Evolutionary conservation across 2,888 invertebrate genomes (phyloP).

Genomic region (Acanthosepion pharaonis): DNA sequence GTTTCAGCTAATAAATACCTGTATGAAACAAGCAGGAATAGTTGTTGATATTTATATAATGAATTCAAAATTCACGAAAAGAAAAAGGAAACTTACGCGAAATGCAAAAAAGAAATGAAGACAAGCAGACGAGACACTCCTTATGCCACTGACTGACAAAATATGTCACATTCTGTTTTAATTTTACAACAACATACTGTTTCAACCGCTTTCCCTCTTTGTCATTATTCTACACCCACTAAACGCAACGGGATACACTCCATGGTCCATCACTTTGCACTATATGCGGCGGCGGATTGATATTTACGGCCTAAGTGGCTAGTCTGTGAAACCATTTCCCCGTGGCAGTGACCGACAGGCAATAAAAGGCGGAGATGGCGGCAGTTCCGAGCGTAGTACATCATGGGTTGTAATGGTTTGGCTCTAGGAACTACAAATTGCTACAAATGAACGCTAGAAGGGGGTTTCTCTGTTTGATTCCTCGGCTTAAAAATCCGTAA

Average conservation of each 20-base stretch:
- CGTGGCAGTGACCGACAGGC: background rate
- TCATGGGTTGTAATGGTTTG: background rate
- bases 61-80: too few species aligned
- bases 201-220: background rate
- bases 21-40: too few species aligned
- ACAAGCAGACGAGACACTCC: background rate
- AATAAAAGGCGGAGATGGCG: conserved; percentile 18
- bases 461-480: background rate
- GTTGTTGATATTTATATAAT: too few species aligned
- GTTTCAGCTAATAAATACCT: too few species aligned
- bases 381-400: background rate
- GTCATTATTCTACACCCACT: background rate
- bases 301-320: conserved; percentile 33
- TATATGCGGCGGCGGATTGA: conserved; percentile 1
- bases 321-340: conserved; percentile 1
- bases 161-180: background rate
- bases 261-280: background rate
- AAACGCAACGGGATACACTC: background rate
- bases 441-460: background rate
- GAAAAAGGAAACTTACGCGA: background rate
- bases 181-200: background rate
- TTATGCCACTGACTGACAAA: background rate
- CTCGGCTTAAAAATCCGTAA: conserved; percentile 15
- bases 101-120: background rate
- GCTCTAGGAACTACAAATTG: conserved; percentile 1